These are phyloP conservation scores for Watsonalla binaria DNA, from an alignment of 2,888 invertebrate species.

Conservation along the genomic window DNA sequence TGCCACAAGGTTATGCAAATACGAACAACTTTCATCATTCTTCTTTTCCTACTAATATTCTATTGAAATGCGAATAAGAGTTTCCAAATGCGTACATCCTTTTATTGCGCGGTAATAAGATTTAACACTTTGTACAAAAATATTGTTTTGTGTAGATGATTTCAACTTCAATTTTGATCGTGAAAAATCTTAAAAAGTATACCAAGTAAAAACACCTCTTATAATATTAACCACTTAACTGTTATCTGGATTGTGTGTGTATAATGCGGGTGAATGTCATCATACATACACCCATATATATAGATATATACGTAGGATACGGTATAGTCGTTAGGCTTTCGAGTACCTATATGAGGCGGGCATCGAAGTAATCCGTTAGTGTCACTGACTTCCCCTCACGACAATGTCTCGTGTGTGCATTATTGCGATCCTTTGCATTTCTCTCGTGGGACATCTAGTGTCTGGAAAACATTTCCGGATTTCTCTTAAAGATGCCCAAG, in stretches of 20 bases:
- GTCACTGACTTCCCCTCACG: constrained; percentile 10
- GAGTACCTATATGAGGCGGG: constrained; percentile 18
- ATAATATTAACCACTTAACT: neutral
- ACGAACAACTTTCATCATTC: too few relatives aligned
- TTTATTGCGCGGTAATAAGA: too few relatives aligned
- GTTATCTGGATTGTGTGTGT: constrained; percentile 2
- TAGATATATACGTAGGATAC: constrained; percentile 3
- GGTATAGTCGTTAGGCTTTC: constrained; percentile 8
- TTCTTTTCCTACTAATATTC: too few relatives aligned
- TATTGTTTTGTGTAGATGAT: neutral
- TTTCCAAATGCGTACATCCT: too few relatives aligned
- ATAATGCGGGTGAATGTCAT: constrained; percentile 2
- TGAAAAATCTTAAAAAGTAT: too few relatives aligned
- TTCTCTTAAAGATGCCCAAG: constrained; percentile 12
- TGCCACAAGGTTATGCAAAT: too few relatives aligned
- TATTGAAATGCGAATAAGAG: too few relatives aligned
- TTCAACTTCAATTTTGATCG: too few relatives aligned
- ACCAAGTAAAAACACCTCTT: neutral
- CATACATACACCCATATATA: constrained; percentile 8
- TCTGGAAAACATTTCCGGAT: constrained; percentile 27
- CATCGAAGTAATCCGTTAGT: constrained; percentile 15
- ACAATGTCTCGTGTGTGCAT: constrained; percentile 29
- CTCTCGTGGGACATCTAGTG: constrained; percentile 25
- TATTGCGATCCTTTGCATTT: constrained; percentile 20
- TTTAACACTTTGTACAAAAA: neutral